Conservation (phyloP, 2,888 invertebrate species). For the Eupsilia transversa region DNA sequence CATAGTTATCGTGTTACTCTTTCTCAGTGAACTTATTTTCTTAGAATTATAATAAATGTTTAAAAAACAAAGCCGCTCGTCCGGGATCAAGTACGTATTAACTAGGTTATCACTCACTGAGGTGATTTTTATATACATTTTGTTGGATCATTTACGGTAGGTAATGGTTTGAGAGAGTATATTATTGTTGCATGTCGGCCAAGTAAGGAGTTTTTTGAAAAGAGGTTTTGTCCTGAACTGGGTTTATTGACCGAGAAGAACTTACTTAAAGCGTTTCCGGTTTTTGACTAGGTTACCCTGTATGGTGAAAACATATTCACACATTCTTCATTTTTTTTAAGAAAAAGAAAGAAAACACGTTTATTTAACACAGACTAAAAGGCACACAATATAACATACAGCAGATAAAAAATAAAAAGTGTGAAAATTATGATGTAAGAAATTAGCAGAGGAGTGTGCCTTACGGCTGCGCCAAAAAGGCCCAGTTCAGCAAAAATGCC, state of each 20-base stretch:
- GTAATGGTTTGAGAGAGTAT: background rate
- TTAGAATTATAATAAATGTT: conserved; percentile 43
- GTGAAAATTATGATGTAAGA: no score
- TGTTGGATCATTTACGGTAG: background rate
- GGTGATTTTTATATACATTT: conserved; percentile 19
- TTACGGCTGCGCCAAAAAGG: no score
- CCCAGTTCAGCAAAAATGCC: no score
- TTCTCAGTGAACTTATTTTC: conserved; percentile 30
- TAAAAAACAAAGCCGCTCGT: conserved; percentile 35
- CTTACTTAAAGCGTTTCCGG: background rate
- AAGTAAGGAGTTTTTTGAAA: background rate
- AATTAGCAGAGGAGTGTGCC: no score
- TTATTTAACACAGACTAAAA: no score
- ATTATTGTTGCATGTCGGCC: conserved; percentile 1
- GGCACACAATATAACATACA: no score
- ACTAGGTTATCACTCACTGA: conserved; percentile 44
- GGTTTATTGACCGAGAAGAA: background rate
- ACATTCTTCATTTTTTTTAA: no score
- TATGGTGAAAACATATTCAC: no score
- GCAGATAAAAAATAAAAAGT: no score
- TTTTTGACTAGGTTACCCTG: no score
- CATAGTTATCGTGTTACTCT: conserved; percentile 12
- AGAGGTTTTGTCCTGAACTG: background rate
- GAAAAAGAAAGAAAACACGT: no score
- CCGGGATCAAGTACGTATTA: conserved; percentile 46